A percentile compares a stretch with the other conserved stretches of the same genome.
phyloP scores from a whole-genome alignment of 2,888 invertebrate genomes.

The Agrotis exclamationis region DNA sequence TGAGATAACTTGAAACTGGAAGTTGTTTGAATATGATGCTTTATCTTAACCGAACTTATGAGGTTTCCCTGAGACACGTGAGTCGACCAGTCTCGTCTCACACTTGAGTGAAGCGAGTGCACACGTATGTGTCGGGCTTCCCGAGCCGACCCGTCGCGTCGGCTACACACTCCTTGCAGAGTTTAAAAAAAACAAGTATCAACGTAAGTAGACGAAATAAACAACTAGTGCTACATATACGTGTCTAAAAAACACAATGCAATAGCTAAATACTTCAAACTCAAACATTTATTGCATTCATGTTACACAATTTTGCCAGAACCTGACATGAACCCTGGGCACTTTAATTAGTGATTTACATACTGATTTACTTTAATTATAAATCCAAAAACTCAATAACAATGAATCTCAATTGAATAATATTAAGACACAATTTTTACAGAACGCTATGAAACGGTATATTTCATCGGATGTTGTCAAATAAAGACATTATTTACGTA shows the following conservation, averaged over 20 bases:
- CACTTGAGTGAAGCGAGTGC: constrained; percentile 75
- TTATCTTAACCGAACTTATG: constrained; percentile 59
- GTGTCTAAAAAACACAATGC: neutral
- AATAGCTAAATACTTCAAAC: too few relatives aligned
- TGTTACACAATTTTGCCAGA: too few relatives aligned
- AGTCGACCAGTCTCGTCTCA: constrained; percentile 78
- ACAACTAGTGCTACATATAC: too few relatives aligned
- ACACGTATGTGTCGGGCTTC: constrained; percentile 79
- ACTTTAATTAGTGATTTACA: too few relatives aligned
- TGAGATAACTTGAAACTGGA: constrained; percentile 36
- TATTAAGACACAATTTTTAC: neutral
- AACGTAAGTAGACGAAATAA: neutral
- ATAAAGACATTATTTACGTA: constrained; percentile 65
- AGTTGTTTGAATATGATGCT: constrained; percentile 67
- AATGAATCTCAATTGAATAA: neutral
- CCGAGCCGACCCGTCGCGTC: constrained; percentile 21
- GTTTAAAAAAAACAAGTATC: neutral
- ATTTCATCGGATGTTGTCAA: constrained; percentile 18
- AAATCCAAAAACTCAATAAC: neutral
- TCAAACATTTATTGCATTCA: too few relatives aligned
- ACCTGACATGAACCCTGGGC: too few relatives aligned
- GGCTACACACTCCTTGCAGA: constrained; percentile 7
- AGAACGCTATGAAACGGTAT: neutral
- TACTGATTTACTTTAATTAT: too few relatives aligned
- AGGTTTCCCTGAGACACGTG: constrained; percentile 79